These are phyloP conservation scores for Cynodonichthys magdalenae DNA, from an alignment of 2,797 vertebrate genomes.

Conservation along the genomic window DNA sequence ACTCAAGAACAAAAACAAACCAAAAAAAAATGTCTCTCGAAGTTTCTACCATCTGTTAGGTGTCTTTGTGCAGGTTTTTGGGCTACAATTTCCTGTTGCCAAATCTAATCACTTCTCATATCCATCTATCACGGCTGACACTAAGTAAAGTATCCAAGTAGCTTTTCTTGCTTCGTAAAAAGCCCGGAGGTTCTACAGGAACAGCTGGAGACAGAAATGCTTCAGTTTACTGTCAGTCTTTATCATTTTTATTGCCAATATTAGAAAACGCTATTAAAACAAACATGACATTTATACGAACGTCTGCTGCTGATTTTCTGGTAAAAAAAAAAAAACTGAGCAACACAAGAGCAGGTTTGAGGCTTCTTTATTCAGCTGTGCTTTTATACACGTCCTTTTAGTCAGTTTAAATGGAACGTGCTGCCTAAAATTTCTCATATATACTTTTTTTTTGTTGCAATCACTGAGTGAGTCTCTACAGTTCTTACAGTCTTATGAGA, in stretches of 20 bases:
- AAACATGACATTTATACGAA: neutral
- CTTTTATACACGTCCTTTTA: neutral
- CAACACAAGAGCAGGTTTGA: neutral
- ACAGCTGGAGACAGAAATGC: constrained; percentile 23
- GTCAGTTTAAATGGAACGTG: neutral
- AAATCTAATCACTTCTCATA: constrained; percentile 41
- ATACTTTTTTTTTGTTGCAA: too few relatives aligned
- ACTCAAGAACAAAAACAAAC: constrained; percentile 1
- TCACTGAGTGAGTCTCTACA: too few relatives aligned
- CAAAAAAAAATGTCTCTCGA: neutral
- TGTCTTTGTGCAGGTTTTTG: constrained; percentile 25
- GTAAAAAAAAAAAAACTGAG: neutral
- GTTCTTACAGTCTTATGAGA: too few relatives aligned
- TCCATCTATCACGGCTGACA: constrained; percentile 51
- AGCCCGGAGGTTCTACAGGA: constrained; percentile 44
- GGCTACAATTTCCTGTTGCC: constrained; percentile 20
- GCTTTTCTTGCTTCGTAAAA: constrained; percentile 33
- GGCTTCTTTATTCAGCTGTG: neutral
- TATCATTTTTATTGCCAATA: constrained; percentile 26
- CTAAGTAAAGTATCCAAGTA: constrained; percentile 34
- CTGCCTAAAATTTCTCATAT: too few relatives aligned
- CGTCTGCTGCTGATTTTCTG: neutral
- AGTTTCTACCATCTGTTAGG: neutral
- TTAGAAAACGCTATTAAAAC: constrained; percentile 4
- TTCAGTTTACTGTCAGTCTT: constrained; percentile 11